Evolutionary conservation across 2,113 vertebrate genomes (phyloP).

Genomic region (Prunella himalayana): DNA sequence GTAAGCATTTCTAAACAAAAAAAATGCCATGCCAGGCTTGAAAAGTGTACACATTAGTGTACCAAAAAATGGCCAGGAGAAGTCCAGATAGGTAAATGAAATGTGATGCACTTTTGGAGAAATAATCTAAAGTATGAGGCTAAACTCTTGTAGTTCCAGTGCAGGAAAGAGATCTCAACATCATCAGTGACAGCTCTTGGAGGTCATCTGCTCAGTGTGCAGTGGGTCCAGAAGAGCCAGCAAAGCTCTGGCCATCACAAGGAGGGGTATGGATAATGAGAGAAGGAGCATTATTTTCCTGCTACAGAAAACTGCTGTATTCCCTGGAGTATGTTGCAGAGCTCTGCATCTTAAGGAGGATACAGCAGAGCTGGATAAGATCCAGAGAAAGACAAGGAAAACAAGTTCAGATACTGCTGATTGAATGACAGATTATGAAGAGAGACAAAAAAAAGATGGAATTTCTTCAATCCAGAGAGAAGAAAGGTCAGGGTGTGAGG

Average conservation of each 20-base stretch:
- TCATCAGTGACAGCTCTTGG: not conserved
- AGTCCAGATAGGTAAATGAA: not conserved
- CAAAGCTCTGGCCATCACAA: not conserved
- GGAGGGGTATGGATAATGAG: fast-evolving
- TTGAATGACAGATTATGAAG: not conserved
- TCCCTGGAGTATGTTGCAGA: not conserved
- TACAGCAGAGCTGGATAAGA: not conserved
- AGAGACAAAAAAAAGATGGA: not conserved
- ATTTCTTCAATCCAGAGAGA: not conserved
- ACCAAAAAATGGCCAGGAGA: not conserved
- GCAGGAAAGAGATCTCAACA: not conserved
- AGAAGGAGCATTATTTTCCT: not conserved
- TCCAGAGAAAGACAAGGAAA: not conserved
- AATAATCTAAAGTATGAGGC: not conserved
- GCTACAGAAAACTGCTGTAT: not conserved
- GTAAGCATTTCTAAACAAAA: not conserved
- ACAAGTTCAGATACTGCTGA: not conserved
- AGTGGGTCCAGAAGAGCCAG: not conserved
- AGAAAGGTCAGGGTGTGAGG: not conserved
- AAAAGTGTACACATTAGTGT: not conserved
- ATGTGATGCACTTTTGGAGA: not conserved
- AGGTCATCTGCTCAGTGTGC: not conserved
- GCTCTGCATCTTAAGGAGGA: not conserved
- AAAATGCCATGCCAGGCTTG: not conserved
- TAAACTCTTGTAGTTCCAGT: not conserved